phyloP scores from a whole-genome alignment of 2,888 invertebrate genomes.

The Drosophila peninsularis region DNA sequence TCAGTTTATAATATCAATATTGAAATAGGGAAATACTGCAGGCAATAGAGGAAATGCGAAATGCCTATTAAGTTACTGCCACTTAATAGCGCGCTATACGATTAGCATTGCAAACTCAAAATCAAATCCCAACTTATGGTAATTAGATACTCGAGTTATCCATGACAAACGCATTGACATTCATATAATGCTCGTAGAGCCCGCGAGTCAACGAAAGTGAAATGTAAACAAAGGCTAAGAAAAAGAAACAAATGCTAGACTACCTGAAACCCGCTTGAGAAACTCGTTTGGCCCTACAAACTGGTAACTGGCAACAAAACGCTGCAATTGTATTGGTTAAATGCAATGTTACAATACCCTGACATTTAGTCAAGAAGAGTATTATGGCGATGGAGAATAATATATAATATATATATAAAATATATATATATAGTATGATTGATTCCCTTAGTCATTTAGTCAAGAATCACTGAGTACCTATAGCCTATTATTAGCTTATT shows the following conservation, averaged over 20 bases:
- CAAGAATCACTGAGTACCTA: no score
- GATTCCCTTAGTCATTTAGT: not conserved
- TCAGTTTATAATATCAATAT: not conserved
- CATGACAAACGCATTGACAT: conserved; percentile 21
- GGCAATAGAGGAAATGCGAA: not conserved
- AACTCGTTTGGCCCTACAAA: conserved; percentile 64
- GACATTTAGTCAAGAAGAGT: not conserved
- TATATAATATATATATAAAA: no score
- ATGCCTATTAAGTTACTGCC: not conserved
- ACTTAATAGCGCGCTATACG: not conserved
- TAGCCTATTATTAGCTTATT: no score
- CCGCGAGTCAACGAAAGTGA: conserved; percentile 4
- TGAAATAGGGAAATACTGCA: not conserved
- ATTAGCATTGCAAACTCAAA: not conserved
- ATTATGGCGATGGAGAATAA: not conserved
- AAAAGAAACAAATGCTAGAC: conserved; percentile 38
- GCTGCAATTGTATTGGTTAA: conserved; percentile 21
- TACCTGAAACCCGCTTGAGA: conserved; percentile 46
- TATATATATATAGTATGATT: not conserved
- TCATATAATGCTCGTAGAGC: not conserved
- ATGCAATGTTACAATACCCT: conserved; percentile 40
- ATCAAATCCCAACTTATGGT: not conserved
- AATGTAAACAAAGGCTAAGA: conserved; percentile 25
- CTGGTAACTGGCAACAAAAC: conserved; percentile 7
- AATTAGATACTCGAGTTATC: conserved; percentile 2